These are phyloP conservation scores for Metridium senile DNA, from an alignment of 92 coral and sea anemone genomes.

Conservation along the genomic window DNA sequence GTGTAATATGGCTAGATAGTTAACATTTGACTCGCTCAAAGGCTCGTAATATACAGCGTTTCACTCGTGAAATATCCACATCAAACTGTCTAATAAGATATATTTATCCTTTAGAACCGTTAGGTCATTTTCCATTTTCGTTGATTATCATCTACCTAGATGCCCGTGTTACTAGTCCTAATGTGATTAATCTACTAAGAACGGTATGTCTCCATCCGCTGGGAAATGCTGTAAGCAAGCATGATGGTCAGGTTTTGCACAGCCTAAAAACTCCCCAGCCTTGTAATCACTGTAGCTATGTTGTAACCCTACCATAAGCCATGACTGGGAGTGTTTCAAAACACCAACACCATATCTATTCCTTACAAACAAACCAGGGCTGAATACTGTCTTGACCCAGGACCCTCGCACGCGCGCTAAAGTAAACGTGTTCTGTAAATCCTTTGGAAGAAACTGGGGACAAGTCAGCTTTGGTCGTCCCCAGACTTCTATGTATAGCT, in stretches of 20 bases:
- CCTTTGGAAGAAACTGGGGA: slow-evolving; percentile 43
- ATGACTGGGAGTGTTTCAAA: slow-evolving; percentile 55
- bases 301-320: slow-evolving; percentile 7
- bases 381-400: slow-evolving; percentile 39
- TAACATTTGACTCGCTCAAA: too few species aligned
- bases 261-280: slow-evolving; percentile 29
- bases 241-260: slow-evolving; percentile 39
- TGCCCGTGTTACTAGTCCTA: too few species aligned
- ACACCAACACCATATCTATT: slow-evolving; percentile 54
- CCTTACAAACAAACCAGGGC: slow-evolving; percentile 48
- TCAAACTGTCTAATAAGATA: too few species aligned
- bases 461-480: slow-evolving; percentile 22
- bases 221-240: slow-evolving; percentile 41
- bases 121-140: too few species aligned
- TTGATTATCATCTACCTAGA: too few species aligned
- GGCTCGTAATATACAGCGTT: too few species aligned
- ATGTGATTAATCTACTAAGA: slow-evolving; percentile 27
- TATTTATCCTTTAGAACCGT: too few species aligned
- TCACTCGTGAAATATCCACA: too few species aligned
- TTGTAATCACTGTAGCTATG: slow-evolving; percentile 36
- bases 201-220: slow-evolving; percentile 58
- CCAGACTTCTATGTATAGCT: slow-evolving; percentile 23
- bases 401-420: slow-evolving; percentile 34
- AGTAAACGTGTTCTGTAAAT: slow-evolving; percentile 32
- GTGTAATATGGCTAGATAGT: too few species aligned